Conservation (phyloP, 2,113 vertebrate species). For the Furnarius figulus region DNA sequence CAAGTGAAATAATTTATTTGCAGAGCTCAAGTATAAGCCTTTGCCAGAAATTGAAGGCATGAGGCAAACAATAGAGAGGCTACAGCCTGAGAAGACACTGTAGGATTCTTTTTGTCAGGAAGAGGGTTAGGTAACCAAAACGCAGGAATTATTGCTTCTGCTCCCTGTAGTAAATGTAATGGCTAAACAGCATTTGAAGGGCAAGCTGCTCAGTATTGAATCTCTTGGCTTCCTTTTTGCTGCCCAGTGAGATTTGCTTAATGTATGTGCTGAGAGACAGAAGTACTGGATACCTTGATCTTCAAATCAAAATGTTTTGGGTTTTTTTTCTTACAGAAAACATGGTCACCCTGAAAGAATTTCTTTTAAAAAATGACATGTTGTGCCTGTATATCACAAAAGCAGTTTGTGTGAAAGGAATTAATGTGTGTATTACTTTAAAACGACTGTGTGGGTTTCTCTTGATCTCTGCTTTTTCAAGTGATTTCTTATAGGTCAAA, state of each 20-base stretch:
- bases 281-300: neutral
- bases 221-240: neutral
- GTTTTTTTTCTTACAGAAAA: neutral
- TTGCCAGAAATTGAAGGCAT: neutral
- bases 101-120: neutral
- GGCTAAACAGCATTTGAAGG: slow-evolving; percentile 25
- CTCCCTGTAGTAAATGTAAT: neutral
- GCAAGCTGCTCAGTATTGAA: neutral
- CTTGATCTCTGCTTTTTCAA: neutral
- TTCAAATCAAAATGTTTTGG: neutral
- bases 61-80: neutral
- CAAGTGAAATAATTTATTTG: neutral
- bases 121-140: neutral
- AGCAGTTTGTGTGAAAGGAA: neutral
- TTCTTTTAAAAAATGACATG: neutral
- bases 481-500: neutral
- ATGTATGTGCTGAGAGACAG: neutral
- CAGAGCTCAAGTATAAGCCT: neutral
- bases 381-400: neutral
- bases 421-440: neutral
- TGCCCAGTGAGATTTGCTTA: neutral
- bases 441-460: neutral
- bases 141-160: neutral
- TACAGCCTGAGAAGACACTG: neutral
- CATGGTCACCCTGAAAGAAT: neutral